Conservation (phyloP, 2,797 vertebrate species). For the Pelochelys cantorii region DNA sequence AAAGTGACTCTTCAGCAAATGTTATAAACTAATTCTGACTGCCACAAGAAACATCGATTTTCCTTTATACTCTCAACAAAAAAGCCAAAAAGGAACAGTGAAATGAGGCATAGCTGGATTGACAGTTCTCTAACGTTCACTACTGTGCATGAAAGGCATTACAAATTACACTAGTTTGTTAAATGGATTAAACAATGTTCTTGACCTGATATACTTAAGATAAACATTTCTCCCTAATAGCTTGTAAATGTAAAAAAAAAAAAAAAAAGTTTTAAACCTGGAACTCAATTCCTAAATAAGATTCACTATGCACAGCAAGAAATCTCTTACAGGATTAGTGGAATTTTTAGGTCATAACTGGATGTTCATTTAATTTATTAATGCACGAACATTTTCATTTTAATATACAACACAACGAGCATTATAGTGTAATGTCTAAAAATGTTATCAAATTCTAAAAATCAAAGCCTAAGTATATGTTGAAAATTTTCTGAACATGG, state of each 20-base stretch:
- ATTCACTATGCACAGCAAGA: not conserved
- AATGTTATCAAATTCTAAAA: not conserved
- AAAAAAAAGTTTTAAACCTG: not conserved
- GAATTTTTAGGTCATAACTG: not conserved
- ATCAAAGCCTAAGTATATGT: not conserved
- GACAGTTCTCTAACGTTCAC: not conserved
- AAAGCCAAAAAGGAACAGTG: not conserved
- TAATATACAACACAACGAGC: not conserved
- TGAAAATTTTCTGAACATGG: not conserved
- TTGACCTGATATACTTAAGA: constrained; percentile 8
- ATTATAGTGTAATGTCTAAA: not conserved
- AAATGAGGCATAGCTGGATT: not conserved
- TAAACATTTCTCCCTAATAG: not conserved
- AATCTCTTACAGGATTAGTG: not conserved
- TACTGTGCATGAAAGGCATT: not conserved
- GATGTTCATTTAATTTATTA: not conserved
- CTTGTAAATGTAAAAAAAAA: not conserved
- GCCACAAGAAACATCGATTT: constrained; percentile 17
- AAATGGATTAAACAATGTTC: constrained; percentile 16
- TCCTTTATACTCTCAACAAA: constrained; percentile 21
- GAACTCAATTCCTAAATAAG: not conserved
- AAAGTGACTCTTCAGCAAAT: constrained; percentile 26
- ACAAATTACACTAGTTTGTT: constrained; percentile 15
- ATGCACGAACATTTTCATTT: not conserved
- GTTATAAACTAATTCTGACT: constrained; percentile 41